phyloP scores from a whole-genome alignment of 2,888 invertebrate species.

The Xanthia togata region DNA sequence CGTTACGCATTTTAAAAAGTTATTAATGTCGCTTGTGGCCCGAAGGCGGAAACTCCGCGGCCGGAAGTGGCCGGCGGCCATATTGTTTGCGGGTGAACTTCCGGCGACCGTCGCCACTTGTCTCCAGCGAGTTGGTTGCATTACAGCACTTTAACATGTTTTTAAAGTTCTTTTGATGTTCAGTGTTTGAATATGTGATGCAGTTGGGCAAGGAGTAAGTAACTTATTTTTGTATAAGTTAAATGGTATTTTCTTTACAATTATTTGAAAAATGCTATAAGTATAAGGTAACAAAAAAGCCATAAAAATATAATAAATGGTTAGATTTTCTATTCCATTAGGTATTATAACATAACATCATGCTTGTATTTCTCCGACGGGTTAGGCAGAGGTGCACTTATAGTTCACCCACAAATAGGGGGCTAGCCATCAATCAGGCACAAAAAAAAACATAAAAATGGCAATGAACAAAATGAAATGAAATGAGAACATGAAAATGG shows the following conservation, averaged over 20 bases:
- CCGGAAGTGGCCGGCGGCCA: conserved; percentile 83
- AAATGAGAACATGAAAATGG: no score
- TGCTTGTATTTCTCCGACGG: no score
- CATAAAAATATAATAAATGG: no score
- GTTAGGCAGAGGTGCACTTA: no score
- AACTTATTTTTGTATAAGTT: background rate
- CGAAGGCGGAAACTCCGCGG: conserved; percentile 74
- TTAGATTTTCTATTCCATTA: no score
- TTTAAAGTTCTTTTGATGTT: conserved; percentile 68
- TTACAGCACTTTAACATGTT: conserved; percentile 71
- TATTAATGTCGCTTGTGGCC: conserved; percentile 68
- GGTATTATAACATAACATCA: no score
- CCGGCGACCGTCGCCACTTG: conserved; percentile 76
- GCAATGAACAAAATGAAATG: no score
- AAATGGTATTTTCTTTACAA: background rate
- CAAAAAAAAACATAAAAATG: no score
- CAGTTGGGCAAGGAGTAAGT: background rate
- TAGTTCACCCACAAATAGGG: no score
- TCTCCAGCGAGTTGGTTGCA: conserved; percentile 71
- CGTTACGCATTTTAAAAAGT: conserved; percentile 71
- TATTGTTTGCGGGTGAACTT: conserved; percentile 83
- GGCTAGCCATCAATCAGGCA: no score
- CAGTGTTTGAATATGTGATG: conserved; percentile 38
- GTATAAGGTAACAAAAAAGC: background rate
- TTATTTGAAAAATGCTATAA: background rate